Conservation (phyloP, 2,113 vertebrate species). For the Pungitius pungitius region DNA sequence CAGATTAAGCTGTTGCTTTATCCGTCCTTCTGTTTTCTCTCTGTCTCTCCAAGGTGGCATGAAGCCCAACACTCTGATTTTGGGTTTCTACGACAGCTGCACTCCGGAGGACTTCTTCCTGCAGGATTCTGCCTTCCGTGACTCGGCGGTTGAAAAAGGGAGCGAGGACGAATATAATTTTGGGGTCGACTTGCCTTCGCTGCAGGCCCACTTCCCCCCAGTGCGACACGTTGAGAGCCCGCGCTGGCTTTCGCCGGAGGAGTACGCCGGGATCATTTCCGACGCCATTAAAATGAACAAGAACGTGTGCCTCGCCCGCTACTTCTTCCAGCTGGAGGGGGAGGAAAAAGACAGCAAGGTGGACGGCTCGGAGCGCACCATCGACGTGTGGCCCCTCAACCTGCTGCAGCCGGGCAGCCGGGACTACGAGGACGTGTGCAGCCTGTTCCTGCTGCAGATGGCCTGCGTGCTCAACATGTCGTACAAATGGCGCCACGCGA, state of each 20-base stretch:
- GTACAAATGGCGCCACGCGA: constrained; percentile 85
- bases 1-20: not conserved
- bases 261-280: constrained; percentile 88
- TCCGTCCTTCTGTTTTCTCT: not conserved
- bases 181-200: constrained; percentile 83
- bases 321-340: constrained; percentile 81
- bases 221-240: constrained; percentile 83
- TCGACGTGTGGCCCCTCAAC: constrained; percentile 93
- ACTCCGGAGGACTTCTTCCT: constrained; percentile 90
- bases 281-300: constrained; percentile 93
- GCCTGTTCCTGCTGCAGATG: constrained; percentile 93
- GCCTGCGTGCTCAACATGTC: constrained; percentile 93
- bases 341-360: constrained; percentile 67
- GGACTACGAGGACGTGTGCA: constrained; percentile 86
- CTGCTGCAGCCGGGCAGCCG: constrained; percentile 83
- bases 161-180: constrained; percentile 81
- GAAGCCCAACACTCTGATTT: constrained; percentile 90
- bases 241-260: constrained; percentile 82
- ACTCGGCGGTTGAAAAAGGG: constrained; percentile 46
- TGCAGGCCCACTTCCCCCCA: constrained; percentile 88
- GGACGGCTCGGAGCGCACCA: constrained; percentile 70
- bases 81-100: constrained; percentile 89
- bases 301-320: constrained; percentile 88
- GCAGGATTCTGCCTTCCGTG: constrained; percentile 84
- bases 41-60: constrained; percentile 87